These are phyloP conservation scores for Pimephales promelas DNA, from an alignment of 2,113 vertebrate species.

Conservation along the genomic window DNA sequence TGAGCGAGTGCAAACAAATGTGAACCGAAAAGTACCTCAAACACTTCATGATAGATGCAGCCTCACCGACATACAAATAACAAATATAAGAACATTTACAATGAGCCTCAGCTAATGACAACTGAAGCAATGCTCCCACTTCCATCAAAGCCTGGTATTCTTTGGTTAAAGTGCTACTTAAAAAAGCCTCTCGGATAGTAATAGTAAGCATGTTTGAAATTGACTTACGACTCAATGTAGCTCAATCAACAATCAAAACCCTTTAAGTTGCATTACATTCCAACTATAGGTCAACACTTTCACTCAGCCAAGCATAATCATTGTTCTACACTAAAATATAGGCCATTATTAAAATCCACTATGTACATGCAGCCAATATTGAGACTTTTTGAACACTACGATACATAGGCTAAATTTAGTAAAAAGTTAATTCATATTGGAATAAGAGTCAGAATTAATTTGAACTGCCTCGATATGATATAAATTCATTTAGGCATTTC, in stretches of 20 bases:
- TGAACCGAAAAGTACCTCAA: no score
- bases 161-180: conserved; percentile 30
- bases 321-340: conserved; percentile 5
- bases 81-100: conserved; percentile 20
- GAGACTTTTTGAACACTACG: background rate
- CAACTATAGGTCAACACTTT: background rate
- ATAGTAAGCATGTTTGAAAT: background rate
- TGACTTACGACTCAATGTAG: background rate
- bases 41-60: background rate
- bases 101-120: background rate
- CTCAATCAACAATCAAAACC: background rate
- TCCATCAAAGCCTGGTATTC: background rate
- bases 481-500: background rate
- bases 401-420: background rate
- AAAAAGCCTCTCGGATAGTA: background rate
- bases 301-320: background rate
- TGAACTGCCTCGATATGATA: background rate
- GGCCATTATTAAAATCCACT: background rate
- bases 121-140: background rate
- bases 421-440: background rate
- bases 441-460: background rate
- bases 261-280: conserved; percentile 14
- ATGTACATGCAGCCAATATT: conserved; percentile 5
- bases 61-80: background rate
- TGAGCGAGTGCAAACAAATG: background rate